These are phyloP conservation scores for Passer montanus DNA, from an alignment of 2,113 vertebrate genomes.

Conservation along the genomic window DNA sequence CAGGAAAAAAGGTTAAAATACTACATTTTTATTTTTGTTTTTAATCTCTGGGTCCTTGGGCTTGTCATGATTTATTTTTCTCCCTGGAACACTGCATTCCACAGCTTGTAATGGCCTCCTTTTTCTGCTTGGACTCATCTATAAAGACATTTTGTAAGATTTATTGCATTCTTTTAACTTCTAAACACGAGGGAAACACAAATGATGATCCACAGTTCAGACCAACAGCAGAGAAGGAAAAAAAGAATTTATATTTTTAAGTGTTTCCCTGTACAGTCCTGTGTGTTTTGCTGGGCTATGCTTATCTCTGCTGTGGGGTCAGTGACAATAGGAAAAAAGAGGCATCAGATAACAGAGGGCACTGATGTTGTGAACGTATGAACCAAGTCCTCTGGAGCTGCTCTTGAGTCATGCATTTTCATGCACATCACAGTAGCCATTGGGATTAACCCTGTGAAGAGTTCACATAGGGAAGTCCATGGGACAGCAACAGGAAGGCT, in stretches of 20 bases:
- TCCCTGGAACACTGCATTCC: slow-evolving; percentile 38
- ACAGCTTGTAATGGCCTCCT: slow-evolving; percentile 40
- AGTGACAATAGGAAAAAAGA: neutral
- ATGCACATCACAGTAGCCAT: accelerated
- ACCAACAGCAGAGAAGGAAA: slow-evolving; percentile 47
- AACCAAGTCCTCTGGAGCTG: neutral
- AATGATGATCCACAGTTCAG: slow-evolving; percentile 14
- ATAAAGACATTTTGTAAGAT: slow-evolving; percentile 55
- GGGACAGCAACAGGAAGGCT: neutral
- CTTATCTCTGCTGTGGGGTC: neutral
- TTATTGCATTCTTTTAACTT: slow-evolving; percentile 52
- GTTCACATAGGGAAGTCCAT: neutral
- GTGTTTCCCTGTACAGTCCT: neutral
- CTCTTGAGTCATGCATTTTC: neutral
- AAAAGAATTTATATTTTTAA: neutral
- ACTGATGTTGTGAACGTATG: accelerated
- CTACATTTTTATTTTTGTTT: neutral
- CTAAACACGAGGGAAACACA: neutral
- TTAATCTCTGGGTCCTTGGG: neutral
- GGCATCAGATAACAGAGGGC: neutral
- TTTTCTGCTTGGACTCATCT: slow-evolving; percentile 25
- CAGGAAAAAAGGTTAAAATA: neutral
- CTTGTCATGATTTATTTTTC: slow-evolving; percentile 32
- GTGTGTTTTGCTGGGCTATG: neutral
- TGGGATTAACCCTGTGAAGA: neutral